Percentiles rank a stretch among this genome's conserved stretches.
Evolutionary conservation across 1,140 invertebrate species (phyloP).

Genomic region (Triops cancriformis): DNA sequence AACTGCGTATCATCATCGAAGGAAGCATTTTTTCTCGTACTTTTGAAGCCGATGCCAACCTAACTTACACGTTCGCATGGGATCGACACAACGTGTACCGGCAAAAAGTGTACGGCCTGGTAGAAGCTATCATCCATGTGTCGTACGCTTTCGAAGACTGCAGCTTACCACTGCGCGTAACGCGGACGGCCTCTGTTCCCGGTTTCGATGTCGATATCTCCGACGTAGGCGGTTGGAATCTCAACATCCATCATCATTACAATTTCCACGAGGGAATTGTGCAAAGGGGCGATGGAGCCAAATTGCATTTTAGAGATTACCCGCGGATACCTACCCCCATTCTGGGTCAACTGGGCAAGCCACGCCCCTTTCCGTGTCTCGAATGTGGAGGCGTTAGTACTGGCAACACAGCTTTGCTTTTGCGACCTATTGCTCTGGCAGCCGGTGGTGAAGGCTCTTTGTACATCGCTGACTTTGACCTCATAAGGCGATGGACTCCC

Average conservation of each 20-base stretch:
- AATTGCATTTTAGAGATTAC: conserved; percentile 63
- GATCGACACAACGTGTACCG: conserved; percentile 94
- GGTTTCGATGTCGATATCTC: conserved; percentile 97
- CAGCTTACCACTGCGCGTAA: conserved; percentile 69
- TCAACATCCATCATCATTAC: conserved; percentile 96
- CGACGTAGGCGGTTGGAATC: conserved; percentile 92
- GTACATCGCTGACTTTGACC: conserved; percentile 94
- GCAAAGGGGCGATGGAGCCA: conserved; percentile 92
- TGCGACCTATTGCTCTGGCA: conserved; percentile 85
- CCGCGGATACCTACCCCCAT: conserved; percentile 70
- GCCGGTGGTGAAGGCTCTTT: conserved; percentile 91
- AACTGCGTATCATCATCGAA: conserved; percentile 82
- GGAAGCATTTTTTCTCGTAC: conserved; percentile 81
- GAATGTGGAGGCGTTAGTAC: conserved; percentile 68
- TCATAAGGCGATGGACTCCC: conserved; percentile 83
- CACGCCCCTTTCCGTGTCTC: conserved; percentile 60
- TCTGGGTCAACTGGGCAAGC: conserved; percentile 81
- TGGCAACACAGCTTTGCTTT: conserved; percentile 72
- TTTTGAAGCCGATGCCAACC: conserved; percentile 89
- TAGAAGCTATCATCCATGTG: conserved; percentile 70
- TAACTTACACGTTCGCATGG: conserved; percentile 94
- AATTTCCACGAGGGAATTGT: conserved; percentile 95
- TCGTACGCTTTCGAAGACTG: conserved; percentile 92
- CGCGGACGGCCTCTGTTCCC: conserved; percentile 80
- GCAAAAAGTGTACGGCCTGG: conserved; percentile 86